These are phyloP conservation scores for Drosophila crucigera DNA, from an alignment of 2,888 invertebrate species.

Conservation along the genomic window DNA sequence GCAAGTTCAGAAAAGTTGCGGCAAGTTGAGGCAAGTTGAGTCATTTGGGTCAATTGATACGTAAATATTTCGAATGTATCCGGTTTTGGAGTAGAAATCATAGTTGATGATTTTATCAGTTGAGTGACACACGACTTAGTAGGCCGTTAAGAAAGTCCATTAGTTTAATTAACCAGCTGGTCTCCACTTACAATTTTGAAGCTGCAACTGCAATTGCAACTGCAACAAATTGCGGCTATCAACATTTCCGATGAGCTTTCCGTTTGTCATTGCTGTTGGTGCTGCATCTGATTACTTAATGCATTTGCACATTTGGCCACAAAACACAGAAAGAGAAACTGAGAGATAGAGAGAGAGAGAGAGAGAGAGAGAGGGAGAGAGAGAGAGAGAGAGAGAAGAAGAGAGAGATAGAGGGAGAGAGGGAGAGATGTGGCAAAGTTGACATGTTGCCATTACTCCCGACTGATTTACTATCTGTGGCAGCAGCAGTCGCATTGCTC, in stretches of 20 bases:
- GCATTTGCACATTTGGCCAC: constrained; percentile 64
- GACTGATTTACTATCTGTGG: constrained; percentile 63
- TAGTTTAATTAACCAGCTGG: constrained; percentile 69
- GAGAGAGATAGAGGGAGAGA: background rate
- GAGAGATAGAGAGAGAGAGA: background rate
- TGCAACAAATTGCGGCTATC: constrained; percentile 72
- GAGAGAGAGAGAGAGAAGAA: background rate
- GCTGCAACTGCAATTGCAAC: constrained; percentile 30
- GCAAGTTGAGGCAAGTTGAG: constrained; percentile 46
- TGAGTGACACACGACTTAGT: constrained; percentile 19
- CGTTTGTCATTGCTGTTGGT: constrained; percentile 30
- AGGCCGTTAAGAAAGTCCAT: constrained; percentile 61
- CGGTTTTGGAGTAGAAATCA: constrained; percentile 4
- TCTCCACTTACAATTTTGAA: constrained; percentile 4
- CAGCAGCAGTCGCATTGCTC: constrained; percentile 46
- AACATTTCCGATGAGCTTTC: constrained; percentile 57
- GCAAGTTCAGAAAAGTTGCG: constrained; percentile 24
- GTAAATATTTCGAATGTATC: constrained; percentile 14
- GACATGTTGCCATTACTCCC: constrained; percentile 53
- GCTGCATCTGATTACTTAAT: constrained; percentile 77
- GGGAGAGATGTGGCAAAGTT: constrained; percentile 37
- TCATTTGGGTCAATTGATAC: constrained; percentile 46
- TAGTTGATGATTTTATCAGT: constrained; percentile 29
- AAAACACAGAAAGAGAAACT: constrained; percentile 28
- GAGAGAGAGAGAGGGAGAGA: background rate